Evolutionary conservation across 2,888 invertebrate species (phyloP), one percentile per base, ranked within the genome.

Genomic region (Caprella mutica): DNA sequence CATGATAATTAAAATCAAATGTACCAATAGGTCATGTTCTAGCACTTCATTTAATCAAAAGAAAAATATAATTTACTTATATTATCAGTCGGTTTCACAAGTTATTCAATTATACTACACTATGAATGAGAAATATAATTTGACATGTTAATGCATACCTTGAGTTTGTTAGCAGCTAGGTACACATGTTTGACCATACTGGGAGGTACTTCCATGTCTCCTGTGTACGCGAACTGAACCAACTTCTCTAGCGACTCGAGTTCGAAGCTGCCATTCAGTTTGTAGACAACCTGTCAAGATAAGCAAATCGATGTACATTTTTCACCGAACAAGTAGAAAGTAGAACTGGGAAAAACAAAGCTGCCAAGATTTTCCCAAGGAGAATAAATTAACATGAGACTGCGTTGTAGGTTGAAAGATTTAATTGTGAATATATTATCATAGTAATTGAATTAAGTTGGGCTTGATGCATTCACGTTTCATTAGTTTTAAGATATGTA

Each of bases 221-320:
- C 82, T 17, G 88, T 87, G 75, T 90, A 91, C 48, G 85, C 85
- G 75, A 84, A 90, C 70, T 87, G 84, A 46, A 90, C 80, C 43
- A 90, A 77, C 65, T 81, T 79, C 67, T 83, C 81, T 69, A 90
- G 77, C 48, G 86, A 83, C 44, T 77, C 78, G 67, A 77, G 79
- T 68, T 83, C 82, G 62, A 83, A 75, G 39, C 79, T 78, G 17
- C 80, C 80, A 69, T 80, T 80, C 65, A 84, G 72, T 69, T 80
- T 80, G 71, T 80, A 81, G 9, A 77, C 78, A 52, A 78, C 43
- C 64, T 64, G 59, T n/a, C 48, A 17, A 29, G n/a, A 27, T 40
- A 6, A 1, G 17, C 24, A 21, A 21, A 35, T n/a, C 12, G n/a
- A n/a, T 35, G n/a, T n/a, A n/a, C n/a, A n/a, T n/a, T 19, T 14